Conservation (phyloP, 53 echinoderm and acorn worm species). For the Holothuria leucospilota region DNA sequence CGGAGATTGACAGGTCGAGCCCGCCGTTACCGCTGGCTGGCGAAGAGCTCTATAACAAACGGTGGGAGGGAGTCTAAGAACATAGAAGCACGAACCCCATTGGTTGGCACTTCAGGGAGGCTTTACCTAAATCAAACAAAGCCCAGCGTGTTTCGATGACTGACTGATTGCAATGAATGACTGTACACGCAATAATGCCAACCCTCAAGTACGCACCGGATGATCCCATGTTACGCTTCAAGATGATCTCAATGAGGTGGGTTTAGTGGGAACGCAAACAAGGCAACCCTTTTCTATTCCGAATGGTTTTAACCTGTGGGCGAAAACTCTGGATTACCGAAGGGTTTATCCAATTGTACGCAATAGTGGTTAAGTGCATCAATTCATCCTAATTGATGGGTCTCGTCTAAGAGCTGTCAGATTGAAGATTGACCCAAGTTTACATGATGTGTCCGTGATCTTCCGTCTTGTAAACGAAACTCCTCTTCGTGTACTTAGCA, state of each 20-base stretch:
- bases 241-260: too few species aligned
- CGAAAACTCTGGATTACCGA: slow-evolving; percentile 58
- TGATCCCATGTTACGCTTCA: too few species aligned
- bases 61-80: slow-evolving; percentile 34
- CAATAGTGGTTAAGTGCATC: slow-evolving; percentile 67
- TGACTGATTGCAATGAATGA: slow-evolving; percentile 2
- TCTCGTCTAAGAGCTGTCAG: slow-evolving; percentile 11
- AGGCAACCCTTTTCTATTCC: not conserved
- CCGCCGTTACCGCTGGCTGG: slow-evolving; percentile 27
- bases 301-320: slow-evolving; percentile 18
- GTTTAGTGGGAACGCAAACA: slow-evolving; percentile 30
- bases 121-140: slow-evolving; percentile 41
- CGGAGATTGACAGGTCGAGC: slow-evolving; percentile 37
- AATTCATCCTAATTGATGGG: slow-evolving; percentile 77
- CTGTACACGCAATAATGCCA: slow-evolving; percentile 21
- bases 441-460: too few species aligned
- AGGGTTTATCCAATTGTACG: slow-evolving; percentile 77
- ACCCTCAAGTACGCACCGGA: not conserved
- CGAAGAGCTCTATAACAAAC: slow-evolving; percentile 5
- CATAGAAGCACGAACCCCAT: slow-evolving; percentile 25
- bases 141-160: slow-evolving; percentile 36
- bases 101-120: slow-evolving; percentile 26
- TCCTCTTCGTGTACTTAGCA: too few species aligned
- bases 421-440: not conserved
- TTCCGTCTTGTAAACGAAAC: too few species aligned